Evolutionary conservation across 2,113 vertebrate genomes (phyloP).

Genomic region (Campylomormyrus tamandua): DNA sequence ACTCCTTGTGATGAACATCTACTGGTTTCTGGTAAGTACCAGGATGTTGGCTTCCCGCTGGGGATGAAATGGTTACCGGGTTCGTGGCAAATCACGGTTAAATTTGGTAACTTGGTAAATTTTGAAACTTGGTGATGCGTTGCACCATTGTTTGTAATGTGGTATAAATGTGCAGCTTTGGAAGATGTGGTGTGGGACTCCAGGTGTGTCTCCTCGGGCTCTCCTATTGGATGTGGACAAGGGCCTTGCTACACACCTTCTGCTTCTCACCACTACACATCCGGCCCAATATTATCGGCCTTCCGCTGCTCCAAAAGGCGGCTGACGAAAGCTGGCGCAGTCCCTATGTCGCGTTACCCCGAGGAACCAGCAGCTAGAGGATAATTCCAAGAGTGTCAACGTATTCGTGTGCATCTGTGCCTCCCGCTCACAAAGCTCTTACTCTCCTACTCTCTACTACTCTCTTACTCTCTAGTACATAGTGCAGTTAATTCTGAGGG

Average conservation of each 20-base stretch:
- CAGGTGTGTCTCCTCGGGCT: neutral
- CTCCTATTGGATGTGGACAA: no score
- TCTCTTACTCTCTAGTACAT: conserved; percentile 69
- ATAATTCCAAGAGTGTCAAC: neutral
- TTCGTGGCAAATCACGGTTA: neutral
- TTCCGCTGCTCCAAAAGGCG: neutral
- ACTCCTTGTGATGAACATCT: conserved; percentile 90
- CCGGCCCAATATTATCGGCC: neutral
- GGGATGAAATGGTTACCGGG: neutral
- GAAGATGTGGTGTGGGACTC: neutral
- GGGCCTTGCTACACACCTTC: neutral
- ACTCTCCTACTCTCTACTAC: neutral
- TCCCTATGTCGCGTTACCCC: neutral
- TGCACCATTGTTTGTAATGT: neutral
- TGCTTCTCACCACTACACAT: neutral
- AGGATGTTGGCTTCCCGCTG: neutral
- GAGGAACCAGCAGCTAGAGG: neutral
- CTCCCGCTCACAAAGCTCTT: neutral
- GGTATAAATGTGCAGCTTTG: neutral
- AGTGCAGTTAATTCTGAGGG: conserved; percentile 78
- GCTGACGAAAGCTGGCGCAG: neutral
- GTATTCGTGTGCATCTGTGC: neutral
- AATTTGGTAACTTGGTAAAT: neutral
- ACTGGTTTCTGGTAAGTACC: conserved; percentile 92
- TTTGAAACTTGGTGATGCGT: no score